Percentiles rank a stretch among this genome's conserved stretches.
Conservation (phyloP, 2,797 vertebrate genomes). For the Hapalemur alaotrensis region DNA sequence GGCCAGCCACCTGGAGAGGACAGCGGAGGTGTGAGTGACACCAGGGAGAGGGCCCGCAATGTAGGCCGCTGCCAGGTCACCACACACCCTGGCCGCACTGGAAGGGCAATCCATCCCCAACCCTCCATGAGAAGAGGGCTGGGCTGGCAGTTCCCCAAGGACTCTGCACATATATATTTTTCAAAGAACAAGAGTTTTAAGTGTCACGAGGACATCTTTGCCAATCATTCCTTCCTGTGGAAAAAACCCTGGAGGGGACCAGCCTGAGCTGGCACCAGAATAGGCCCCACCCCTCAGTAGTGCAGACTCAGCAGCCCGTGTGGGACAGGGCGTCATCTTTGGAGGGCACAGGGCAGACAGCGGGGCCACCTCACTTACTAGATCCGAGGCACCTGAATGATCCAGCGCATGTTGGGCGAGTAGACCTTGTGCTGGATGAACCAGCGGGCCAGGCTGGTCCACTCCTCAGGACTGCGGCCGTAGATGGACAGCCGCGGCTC, state of each 20-base stretch:
- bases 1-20: neutral
- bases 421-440: constrained; percentile 96
- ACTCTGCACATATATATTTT: neutral
- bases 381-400: constrained; percentile 98
- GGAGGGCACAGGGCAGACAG: neutral
- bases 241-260: neutral
- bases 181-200: neutral
- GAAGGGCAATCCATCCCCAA: neutral
- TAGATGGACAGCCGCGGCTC: constrained; percentile 97
- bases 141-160: neutral
- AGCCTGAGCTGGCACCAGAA: neutral
- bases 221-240: neutral
- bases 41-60: neutral
- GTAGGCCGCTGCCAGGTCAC: neutral
- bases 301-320: neutral
- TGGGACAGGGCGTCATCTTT: neutral
- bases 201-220: neutral
- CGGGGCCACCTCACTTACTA: constrained; percentile 88
- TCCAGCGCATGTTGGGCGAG: constrained; percentile 97
- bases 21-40: neutral
- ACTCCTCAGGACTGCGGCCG: constrained; percentile 92
- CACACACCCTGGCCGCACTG: neutral
- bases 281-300: neutral
- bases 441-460: constrained; percentile 92
- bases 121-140: neutral